phyloP scores from a whole-genome alignment of 2,888 invertebrate genomes.

The Cephus rjabovi region DNA sequence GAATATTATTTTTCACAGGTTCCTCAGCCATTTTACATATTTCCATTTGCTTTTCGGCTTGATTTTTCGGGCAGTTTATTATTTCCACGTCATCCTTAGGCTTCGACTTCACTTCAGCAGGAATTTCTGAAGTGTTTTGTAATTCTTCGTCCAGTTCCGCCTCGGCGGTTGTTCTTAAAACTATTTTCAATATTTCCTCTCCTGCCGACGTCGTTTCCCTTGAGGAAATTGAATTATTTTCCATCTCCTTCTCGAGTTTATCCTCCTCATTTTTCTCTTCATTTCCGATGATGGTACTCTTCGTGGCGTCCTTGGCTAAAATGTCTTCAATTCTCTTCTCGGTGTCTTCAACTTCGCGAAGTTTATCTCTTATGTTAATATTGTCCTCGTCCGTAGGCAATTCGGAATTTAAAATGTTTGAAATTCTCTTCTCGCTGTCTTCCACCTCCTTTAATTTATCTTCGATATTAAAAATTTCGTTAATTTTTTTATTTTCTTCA shows the following conservation, averaged over 20 bases:
- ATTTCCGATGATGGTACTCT: background rate
- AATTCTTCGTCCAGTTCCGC: background rate
- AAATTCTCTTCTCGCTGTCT: conserved; percentile 17
- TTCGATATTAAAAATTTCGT: conserved; percentile 27
- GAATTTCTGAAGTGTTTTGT: conserved; percentile 10
- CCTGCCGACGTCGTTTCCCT: background rate
- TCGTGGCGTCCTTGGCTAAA: conserved; percentile 15
- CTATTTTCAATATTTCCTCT: conserved; percentile 12
- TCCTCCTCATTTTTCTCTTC: conserved; percentile 11
- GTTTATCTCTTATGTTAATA: conserved; percentile 28
- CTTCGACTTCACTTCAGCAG: conserved; percentile 15
- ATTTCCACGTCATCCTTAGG: conserved; percentile 14
- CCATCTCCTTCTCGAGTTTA: conserved; percentile 31
- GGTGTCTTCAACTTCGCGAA: conserved; percentile 35
- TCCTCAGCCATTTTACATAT: conserved; percentile 7
- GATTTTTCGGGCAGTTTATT: conserved; percentile 1
- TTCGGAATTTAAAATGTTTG: conserved; percentile 21
- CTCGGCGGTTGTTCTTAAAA: background rate
- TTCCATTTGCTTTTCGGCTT: background rate
- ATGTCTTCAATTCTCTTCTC: conserved; percentile 35
- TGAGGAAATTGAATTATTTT: conserved; percentile 20
- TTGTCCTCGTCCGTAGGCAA: conserved; percentile 42
- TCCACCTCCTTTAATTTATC: conserved; percentile 31
- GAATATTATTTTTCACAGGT: conserved; percentile 3
- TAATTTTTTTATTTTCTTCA: conserved; percentile 13